Percentiles rank a stretch among this genome's conserved stretches.
Conservation (phyloP, 1,140 invertebrate species). For the Araneus ventricosus region DNA sequence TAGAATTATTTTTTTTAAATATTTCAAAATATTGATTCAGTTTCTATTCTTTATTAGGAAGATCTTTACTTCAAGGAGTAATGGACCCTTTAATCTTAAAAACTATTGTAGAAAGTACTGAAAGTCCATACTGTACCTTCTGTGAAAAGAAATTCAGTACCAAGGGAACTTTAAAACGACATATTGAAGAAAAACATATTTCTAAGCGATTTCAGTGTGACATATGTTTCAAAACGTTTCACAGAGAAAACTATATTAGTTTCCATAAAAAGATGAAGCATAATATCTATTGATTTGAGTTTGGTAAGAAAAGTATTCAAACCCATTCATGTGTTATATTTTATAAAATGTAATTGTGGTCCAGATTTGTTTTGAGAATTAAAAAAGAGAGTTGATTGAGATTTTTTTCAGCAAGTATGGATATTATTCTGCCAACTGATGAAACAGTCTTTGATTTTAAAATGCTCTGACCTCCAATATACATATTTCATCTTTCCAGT, state of each 20-base stretch:
- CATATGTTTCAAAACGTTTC: conserved; percentile 36
- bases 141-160: conserved; percentile 43
- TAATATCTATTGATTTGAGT: neutral
- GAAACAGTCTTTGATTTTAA: no score
- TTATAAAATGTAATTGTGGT: no score
- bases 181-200: conserved; percentile 59
- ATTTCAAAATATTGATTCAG: neutral
- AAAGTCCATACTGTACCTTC: conserved; percentile 10
- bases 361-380: no score
- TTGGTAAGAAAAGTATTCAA: neutral
- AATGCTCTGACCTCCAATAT: no score
- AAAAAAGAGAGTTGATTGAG: no score
- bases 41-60: neutral
- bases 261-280: conserved; percentile 18
- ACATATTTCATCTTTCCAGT: no score
- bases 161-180: conserved; percentile 52
- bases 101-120: neutral
- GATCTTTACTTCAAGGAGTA: neutral
- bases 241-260: conserved; percentile 12
- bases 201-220: conserved; percentile 24
- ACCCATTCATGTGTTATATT: no score
- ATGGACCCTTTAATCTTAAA: neutral
- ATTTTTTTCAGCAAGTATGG: no score
- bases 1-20: neutral
- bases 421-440: no score